phyloP scores from a whole-genome alignment of 2,113 vertebrate genomes.

The Cyprinodon variegatus region DNA sequence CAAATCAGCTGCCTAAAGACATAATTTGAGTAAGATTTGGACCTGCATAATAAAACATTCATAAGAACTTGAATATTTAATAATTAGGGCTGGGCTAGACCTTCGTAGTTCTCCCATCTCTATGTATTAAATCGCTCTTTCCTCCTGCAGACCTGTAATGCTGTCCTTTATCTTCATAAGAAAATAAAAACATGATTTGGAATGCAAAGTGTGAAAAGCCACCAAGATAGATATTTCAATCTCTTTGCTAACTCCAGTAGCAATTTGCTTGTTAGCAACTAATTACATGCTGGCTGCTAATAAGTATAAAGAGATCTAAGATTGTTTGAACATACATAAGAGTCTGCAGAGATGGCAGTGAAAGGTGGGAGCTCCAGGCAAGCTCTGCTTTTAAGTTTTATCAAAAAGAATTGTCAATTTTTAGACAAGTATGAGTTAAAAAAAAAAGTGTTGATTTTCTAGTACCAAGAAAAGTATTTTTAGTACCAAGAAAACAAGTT shows the following conservation, averaged over 20 bases:
- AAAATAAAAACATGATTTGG: neutral
- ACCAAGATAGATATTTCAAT: neutral
- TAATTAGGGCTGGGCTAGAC: neutral
- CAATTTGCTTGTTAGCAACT: neutral
- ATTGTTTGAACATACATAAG: neutral
- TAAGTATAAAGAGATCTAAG: neutral
- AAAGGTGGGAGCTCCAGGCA: too few species aligned
- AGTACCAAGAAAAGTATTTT: too few species aligned
- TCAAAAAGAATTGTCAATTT: too few species aligned
- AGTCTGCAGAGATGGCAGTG: too few species aligned
- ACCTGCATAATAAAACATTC: neutral
- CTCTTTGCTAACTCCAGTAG: neutral
- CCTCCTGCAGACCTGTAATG: neutral
- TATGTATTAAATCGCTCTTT: neutral
- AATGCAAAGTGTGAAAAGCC: neutral
- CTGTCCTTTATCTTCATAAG: neutral
- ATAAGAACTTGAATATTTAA: slow-evolving; percentile 1
- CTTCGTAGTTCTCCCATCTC: neutral
- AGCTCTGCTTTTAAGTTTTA: too few species aligned
- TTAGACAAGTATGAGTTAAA: too few species aligned
- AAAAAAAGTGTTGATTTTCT: too few species aligned
- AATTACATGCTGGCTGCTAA: neutral
- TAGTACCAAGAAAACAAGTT: too few species aligned
- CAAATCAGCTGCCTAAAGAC: neutral
- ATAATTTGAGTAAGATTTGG: neutral